These are phyloP conservation scores for Hemitrygon akajei DNA, from an alignment of 2,797 vertebrate genomes.

Conservation along the genomic window DNA sequence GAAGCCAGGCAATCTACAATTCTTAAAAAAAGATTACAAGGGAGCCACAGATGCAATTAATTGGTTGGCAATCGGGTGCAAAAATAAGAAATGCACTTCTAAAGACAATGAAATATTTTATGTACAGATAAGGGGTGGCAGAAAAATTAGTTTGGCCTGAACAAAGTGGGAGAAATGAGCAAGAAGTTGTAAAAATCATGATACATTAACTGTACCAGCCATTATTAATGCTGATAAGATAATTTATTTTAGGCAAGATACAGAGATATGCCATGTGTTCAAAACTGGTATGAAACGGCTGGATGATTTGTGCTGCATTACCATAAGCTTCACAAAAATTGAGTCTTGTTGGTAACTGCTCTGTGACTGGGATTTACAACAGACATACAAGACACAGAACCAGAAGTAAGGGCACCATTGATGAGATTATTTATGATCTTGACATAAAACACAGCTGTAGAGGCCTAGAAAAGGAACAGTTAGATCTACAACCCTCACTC, in stretches of 20 bases:
- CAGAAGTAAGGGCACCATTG: no score
- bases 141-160: neutral
- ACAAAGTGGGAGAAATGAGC: neutral
- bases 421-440: no score
- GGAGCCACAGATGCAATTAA: neutral
- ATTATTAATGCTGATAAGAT: constrained; percentile 3
- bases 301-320: neutral
- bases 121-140: neutral
- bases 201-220: no score
- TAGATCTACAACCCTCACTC: no score
- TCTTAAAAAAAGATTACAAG: neutral
- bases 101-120: neutral
- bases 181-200: neutral
- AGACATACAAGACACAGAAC: no score
- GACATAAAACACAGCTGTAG: no score
- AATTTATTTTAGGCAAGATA: neutral
- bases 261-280: neutral
- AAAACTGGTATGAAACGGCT: neutral
- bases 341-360: no score
- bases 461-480: no score
- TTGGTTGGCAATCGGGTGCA: neutral
- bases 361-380: no score
- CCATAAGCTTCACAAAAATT: no score
- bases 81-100: neutral
- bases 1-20: neutral